Conservation (phyloP, 2,797 vertebrate genomes). For the Chloroceryle inda region DNA sequence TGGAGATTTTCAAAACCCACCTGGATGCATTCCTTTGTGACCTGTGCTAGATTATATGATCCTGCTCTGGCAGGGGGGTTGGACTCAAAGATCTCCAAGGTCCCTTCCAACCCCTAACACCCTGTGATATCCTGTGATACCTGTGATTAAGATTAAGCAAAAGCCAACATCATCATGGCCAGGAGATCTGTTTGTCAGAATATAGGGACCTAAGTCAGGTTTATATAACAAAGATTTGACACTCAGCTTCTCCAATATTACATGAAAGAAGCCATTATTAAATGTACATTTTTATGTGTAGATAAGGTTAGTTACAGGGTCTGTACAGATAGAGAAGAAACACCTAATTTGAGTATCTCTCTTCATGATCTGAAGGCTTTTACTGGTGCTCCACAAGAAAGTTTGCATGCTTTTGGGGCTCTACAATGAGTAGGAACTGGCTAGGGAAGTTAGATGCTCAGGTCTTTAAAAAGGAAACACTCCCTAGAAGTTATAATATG, state of each 20-base stretch:
- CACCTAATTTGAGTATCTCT: background rate
- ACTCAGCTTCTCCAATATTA: background rate
- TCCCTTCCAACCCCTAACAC: too few relatives aligned
- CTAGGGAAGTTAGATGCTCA: background rate
- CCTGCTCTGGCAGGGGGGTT: too few relatives aligned
- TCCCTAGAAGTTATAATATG: background rate
- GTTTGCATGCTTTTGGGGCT: background rate
- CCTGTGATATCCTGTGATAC: too few relatives aligned
- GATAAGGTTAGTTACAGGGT: background rate
- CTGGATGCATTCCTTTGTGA: too few relatives aligned
- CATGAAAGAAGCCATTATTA: background rate
- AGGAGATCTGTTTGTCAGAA: background rate
- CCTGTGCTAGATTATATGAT: too few relatives aligned
- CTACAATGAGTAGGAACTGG: background rate
- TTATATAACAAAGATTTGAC: background rate
- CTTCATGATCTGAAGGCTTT: background rate
- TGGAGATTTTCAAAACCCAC: too few relatives aligned
- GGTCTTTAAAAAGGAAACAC: background rate
- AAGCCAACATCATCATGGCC: background rate
- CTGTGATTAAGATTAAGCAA: background rate
- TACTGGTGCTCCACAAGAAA: background rate
- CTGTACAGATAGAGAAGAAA: background rate
- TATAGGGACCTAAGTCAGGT: background rate
- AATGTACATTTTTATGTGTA: background rate
- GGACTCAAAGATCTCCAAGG: too few relatives aligned